A percentile compares a stretch with the other conserved stretches of the same genome.
phyloP scores from a whole-genome alignment of 2,888 invertebrate genomes.

The Catonia carolina region DNA sequence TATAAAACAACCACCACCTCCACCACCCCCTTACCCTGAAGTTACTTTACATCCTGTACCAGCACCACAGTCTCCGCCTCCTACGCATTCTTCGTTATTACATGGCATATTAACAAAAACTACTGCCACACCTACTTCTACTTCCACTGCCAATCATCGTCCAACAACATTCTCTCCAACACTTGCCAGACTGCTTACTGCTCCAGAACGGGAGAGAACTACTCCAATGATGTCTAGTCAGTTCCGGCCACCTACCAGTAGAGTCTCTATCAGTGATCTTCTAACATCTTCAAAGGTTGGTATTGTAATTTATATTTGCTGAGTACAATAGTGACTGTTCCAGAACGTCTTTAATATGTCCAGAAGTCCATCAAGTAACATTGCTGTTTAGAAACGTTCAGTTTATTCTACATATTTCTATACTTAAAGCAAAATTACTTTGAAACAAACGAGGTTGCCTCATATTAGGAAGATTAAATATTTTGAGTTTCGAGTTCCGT shows the following conservation, averaged over 20 bases:
- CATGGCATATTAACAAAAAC: constrained; percentile 44
- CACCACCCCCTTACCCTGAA: constrained; percentile 68
- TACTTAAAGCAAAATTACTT: too few species aligned
- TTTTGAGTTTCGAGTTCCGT: too few species aligned
- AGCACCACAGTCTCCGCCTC: constrained; percentile 40
- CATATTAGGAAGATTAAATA: too few species aligned
- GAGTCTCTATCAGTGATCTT: constrained; percentile 46
- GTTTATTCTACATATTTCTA: too few species aligned
- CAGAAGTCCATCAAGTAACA: too few species aligned
- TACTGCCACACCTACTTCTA: constrained; percentile 5
- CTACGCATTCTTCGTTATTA: constrained; percentile 57
- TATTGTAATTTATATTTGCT: background rate
- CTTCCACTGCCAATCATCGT: constrained; percentile 35
- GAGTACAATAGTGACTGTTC: background rate
- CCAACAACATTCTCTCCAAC: constrained; percentile 70
- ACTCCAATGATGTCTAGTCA: constrained; percentile 14
- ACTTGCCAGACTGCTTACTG: constrained; percentile 70
- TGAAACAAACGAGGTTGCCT: too few species aligned
- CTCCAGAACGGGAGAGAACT: constrained; percentile 44
- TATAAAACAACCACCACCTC: constrained; percentile 33
- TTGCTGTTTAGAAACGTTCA: too few species aligned
- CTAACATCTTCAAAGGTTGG: constrained; percentile 47
- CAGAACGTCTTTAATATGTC: too few species aligned
- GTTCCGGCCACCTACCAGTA: constrained; percentile 22
- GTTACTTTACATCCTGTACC: constrained; percentile 69